Conservation (phyloP, 92 coral and sea anemone species). For the Pocillopora grandis region DNA sequence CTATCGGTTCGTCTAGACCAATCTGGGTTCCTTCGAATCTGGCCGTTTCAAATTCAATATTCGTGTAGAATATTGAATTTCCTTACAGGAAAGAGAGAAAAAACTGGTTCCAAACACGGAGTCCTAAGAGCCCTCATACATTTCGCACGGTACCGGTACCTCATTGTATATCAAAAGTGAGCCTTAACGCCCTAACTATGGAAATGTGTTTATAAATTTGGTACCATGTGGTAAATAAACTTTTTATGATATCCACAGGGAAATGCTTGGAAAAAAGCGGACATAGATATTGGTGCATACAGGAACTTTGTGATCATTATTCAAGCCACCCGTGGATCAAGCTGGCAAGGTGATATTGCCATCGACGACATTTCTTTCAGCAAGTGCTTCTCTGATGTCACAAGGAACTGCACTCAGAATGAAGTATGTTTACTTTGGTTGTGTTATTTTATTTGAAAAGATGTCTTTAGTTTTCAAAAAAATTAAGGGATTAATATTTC, state of each 20-base stretch:
- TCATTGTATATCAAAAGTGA: background rate
- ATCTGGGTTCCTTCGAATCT: too few relatives aligned
- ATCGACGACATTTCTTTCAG: conserved; percentile 84
- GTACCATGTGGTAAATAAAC: background rate
- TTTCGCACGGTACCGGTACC: too few relatives aligned
- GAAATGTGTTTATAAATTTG: background rate
- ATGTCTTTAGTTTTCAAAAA: too few relatives aligned
- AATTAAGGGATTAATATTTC: too few relatives aligned
- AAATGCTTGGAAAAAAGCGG: conserved; percentile 73
- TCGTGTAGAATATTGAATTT: too few relatives aligned
- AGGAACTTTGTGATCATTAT: conserved; percentile 88
- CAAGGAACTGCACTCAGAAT: conserved; percentile 81
- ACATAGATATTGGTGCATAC: conserved; percentile 60
- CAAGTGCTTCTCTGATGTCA: conserved; percentile 82
- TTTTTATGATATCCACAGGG: conserved; percentile 51
- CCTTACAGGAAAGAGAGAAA: too few relatives aligned
- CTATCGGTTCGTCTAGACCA: too few relatives aligned
- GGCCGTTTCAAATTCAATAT: too few relatives aligned
- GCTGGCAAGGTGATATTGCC: conserved; percentile 84
- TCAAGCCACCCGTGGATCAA: conserved; percentile 81
- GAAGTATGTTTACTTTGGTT: conserved; percentile 47
- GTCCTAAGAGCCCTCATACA: too few relatives aligned
- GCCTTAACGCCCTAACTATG: background rate
- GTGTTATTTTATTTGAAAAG: background rate
- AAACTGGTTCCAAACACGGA: too few relatives aligned